Percentiles rank a stretch among this genome's conserved stretches.
phyloP scores from a whole-genome alignment of 2,797 vertebrate species.

The Phalanger gymnotis region DNA sequence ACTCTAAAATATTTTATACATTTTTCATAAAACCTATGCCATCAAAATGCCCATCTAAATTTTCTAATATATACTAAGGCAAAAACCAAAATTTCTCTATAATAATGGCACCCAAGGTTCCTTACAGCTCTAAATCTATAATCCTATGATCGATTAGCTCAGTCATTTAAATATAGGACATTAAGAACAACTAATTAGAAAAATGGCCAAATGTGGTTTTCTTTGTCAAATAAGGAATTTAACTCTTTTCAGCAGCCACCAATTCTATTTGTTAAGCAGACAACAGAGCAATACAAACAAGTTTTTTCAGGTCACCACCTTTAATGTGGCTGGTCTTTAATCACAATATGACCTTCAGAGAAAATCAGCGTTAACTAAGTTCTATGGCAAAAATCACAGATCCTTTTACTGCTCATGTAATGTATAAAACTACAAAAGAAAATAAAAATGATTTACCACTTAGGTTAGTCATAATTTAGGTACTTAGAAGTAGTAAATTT shows the following conservation, averaged over 20 bases:
- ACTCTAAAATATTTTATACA: background rate
- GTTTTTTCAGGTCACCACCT: background rate
- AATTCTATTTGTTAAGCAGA: constrained; percentile 52
- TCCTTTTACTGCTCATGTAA: constrained; percentile 12
- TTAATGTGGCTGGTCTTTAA: constrained; percentile 27
- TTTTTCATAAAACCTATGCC: constrained; percentile 15
- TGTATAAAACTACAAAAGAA: constrained; percentile 52
- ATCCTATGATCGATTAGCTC: background rate
- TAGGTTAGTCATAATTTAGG: background rate
- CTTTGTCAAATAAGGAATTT: constrained; percentile 44
- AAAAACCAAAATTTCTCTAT: constrained; percentile 34
- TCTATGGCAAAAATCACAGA: constrained; percentile 46
- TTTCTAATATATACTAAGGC: constrained; percentile 41
- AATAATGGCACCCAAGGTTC: constrained; percentile 37
- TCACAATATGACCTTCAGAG: constrained; percentile 35
- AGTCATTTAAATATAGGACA: constrained; percentile 28
- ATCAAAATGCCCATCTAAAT: constrained; percentile 27
- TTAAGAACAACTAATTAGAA: constrained; percentile 42
- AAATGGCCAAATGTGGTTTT: constrained; percentile 42
- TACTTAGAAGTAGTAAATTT: background rate
- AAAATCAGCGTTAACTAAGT: constrained; percentile 1
- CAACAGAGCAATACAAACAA: background rate
- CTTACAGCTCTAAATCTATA: background rate
- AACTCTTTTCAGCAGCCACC: constrained; percentile 35
- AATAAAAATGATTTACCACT: constrained; percentile 17